Conservation (phyloP, 1,140 invertebrate species). For the Stegodyphus dumicola region DNA sequence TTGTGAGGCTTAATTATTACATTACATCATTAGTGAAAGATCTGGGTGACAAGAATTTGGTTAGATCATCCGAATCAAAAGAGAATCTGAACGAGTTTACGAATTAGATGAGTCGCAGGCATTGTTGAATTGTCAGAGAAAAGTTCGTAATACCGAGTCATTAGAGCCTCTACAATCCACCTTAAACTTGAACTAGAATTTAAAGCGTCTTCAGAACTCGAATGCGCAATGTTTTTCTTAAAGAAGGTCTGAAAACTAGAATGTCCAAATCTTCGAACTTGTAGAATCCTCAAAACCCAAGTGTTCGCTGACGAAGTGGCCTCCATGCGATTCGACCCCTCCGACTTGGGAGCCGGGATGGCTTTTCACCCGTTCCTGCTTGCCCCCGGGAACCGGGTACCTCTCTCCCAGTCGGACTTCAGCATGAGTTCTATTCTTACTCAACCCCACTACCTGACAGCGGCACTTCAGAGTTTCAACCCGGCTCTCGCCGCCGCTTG, state of each 20-base stretch:
- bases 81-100: too few relatives aligned
- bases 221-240: not conserved
- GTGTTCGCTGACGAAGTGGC: slow-evolving; percentile 15
- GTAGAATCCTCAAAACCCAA: not conserved
- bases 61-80: too few relatives aligned
- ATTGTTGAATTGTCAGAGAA: not conserved
- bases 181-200: not conserved
- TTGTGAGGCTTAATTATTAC: too few relatives aligned
- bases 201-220: not conserved
- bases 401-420: slow-evolving; percentile 28
- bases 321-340: slow-evolving; percentile 71
- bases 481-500: slow-evolving; percentile 32
- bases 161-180: not conserved
- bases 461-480: slow-evolving; percentile 32
- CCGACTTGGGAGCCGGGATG: slow-evolving; percentile 55
- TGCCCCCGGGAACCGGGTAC: slow-evolving; percentile 7
- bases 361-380: slow-evolving; percentile 60
- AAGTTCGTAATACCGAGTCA: not conserved
- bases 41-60: too few relatives aligned
- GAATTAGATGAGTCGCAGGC: too few relatives aligned
- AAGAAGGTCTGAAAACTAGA: not conserved
- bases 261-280: not conserved
- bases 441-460: slow-evolving; percentile 42
- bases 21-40: too few relatives aligned
- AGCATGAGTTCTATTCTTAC: slow-evolving; percentile 15